Evolutionary conservation across 2,113 vertebrate species (phyloP).

Genomic region (Sclerurus mexicanus): DNA sequence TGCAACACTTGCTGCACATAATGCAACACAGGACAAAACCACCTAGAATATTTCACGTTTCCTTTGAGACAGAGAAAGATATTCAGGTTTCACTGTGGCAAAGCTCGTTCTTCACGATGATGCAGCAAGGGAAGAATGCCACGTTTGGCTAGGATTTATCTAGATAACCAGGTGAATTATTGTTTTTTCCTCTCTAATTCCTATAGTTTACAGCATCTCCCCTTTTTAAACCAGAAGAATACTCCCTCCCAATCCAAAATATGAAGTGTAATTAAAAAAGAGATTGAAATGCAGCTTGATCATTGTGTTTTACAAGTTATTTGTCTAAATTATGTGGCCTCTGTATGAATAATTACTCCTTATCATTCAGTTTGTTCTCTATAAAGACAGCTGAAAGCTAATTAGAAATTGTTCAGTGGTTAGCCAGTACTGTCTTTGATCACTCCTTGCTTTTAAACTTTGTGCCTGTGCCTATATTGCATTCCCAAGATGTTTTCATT

Average conservation of each 20-base stretch:
- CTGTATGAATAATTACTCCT: constrained; percentile 29
- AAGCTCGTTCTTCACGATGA: background rate
- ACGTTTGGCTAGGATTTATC: background rate
- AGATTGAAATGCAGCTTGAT: background rate
- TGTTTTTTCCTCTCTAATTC: background rate
- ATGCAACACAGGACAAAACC: background rate
- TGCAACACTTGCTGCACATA: background rate
- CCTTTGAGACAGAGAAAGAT: background rate
- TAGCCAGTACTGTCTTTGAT: constrained; percentile 41
- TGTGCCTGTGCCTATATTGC: background rate
- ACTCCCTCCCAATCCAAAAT: background rate
- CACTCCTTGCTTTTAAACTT: constrained; percentile 36
- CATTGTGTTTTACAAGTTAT: constrained; percentile 37
- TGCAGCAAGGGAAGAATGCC: background rate
- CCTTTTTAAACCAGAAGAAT: background rate
- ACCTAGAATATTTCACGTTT: background rate
- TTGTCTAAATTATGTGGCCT: constrained; percentile 35
- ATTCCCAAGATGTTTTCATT: constrained; percentile 55
- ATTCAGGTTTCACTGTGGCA: background rate
- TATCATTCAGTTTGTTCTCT: constrained; percentile 19
- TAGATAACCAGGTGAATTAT: background rate
- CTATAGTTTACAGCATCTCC: background rate
- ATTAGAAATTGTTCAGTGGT: constrained; percentile 51
- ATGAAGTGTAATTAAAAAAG: constrained; percentile 8
- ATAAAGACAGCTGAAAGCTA: constrained; percentile 40